These are phyloP conservation scores for Antheraea yamamai DNA, from an alignment of 2,888 invertebrate species.

Conservation along the genomic window DNA sequence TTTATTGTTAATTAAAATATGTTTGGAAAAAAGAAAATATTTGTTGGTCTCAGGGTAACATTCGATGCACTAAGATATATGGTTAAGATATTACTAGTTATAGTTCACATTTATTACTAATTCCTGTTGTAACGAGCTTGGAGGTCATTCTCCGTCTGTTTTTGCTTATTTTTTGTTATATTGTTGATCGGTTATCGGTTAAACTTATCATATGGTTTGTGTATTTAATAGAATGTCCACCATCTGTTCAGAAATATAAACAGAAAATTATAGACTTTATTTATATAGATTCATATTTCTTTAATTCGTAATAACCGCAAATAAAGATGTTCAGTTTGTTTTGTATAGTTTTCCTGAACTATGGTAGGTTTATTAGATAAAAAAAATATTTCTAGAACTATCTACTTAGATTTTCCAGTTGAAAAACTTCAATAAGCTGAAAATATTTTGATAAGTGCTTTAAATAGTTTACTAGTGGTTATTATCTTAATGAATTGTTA, in stretches of 20 bases:
- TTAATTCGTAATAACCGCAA: no score
- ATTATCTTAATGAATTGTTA: not conserved
- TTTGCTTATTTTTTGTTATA: conserved; percentile 45
- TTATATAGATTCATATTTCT: no score
- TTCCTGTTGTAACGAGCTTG: conserved; percentile 49
- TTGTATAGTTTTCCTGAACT: not conserved
- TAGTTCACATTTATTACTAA: conserved; percentile 7
- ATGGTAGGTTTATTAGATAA: not conserved
- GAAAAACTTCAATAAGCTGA: no score
- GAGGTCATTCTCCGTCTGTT: conserved; percentile 58
- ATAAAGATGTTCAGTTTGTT: not conserved
- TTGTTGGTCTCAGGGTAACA: conserved; percentile 35
- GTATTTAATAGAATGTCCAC: no score
- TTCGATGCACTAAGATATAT: conserved; percentile 28
- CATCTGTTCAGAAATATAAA: not conserved
- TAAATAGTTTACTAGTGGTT: not conserved
- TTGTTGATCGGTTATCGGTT: conserved; percentile 26
- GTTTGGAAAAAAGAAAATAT: conserved; percentile 23
- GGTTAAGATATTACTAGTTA: conserved; percentile 22
- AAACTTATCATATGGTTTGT: not conserved
- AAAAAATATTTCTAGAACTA: no score
- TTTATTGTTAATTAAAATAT: conserved; percentile 32
- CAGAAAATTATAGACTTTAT: no score
- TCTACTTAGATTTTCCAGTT: no score
- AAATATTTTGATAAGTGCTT: not conserved